Evolutionary conservation across 2,113 vertebrate species (phyloP), one percentile per base, ranked within the genome.

Genomic region (Oncorhynchus gorbuscha): DNA sequence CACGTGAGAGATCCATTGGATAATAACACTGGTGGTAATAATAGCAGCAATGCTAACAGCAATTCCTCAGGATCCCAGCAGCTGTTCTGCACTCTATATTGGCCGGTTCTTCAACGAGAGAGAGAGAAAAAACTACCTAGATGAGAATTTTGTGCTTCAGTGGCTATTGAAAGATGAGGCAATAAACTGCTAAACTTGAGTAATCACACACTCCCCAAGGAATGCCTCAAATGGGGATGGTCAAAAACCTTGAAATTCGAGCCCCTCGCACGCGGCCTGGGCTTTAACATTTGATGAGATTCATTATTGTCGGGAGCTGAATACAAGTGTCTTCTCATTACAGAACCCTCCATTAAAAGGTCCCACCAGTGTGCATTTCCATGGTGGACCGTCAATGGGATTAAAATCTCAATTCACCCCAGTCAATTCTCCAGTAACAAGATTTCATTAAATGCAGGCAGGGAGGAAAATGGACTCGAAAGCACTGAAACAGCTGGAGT

Each of bases 121-220:
- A 73, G 77, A 89, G 85, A 82, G 87, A 90, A 88, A 94, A 95
- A 95, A 94, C 94, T 95, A 95, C 94, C 94, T 95, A 98, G 96
- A 98, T 98, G 97, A 97, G 96, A 98, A 98, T 98, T 96, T 95
- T 97, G 95, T 96, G 98, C 97, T 97, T 96, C 95, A 93, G 93
- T 97, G 96, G 95, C 95, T 95, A 97, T 98, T 98, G 96, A 97
- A 96, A 97, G 97, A 99, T 97, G 96, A 98, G 96, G 97, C 97
- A 97, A 97, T 98, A 97, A 97, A 96, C 93, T 94, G 96, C 94
- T 96, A 97, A 97, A 97, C 95, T 96, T 97, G 96, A 98, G 96
- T 98, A 96, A 97, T 98, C 97, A 94, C 95, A 96, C 94, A 92
- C 94, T 98, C 96, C 96, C 96, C 86, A 91, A 94, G 96, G 96